A percentile compares a stretch with the other conserved stretches of the same genome.
These are phyloP conservation scores for Squalus acanthias DNA, from an alignment of 2,797 vertebrate genomes.

Conservation along the genomic window DNA sequence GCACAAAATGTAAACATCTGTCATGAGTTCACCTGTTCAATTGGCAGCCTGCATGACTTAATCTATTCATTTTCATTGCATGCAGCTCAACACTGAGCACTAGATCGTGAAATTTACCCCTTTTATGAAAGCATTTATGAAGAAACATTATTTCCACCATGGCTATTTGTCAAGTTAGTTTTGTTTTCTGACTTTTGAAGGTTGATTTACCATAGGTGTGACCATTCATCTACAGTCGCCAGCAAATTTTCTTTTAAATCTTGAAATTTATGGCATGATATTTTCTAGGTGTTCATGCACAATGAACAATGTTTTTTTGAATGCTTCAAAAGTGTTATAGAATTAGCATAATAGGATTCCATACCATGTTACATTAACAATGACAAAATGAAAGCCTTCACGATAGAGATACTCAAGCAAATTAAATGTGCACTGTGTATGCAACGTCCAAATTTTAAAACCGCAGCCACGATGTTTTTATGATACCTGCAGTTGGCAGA, in stretches of 20 bases:
- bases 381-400: neutral
- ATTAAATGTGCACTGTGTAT: neutral
- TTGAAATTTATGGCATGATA: neutral
- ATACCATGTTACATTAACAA: neutral
- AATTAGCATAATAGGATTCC: neutral
- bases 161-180: neutral
- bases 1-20: neutral
- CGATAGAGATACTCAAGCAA: neutral
- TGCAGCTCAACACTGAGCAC: neutral
- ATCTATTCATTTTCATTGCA: neutral
- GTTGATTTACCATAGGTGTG: neutral
- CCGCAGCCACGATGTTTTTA: neutral
- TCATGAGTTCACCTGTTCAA: neutral
- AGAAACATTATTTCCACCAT: too few species aligned
- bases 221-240: neutral
- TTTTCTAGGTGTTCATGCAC: neutral
- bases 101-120: neutral
- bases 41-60: neutral
- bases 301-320: neutral
- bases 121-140: neutral
- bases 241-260: neutral
- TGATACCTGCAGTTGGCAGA: neutral
- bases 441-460: neutral
- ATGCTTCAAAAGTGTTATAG: neutral
- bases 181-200: neutral